phyloP scores from a whole-genome alignment of 2,113 vertebrate species.

The Xerus inauris region DNA sequence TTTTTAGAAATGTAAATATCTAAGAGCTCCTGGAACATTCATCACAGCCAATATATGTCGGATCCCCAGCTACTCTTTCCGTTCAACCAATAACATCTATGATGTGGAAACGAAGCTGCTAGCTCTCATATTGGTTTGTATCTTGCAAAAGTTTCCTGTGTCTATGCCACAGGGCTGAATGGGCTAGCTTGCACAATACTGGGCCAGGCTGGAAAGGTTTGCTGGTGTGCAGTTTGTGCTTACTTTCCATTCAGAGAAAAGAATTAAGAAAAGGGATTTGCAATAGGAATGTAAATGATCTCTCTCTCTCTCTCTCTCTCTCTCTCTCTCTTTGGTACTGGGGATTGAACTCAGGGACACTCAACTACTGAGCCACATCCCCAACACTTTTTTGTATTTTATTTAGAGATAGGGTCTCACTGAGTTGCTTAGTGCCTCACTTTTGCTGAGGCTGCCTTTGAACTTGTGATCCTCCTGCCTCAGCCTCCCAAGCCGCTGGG shows the following conservation, averaged over 20 bases:
- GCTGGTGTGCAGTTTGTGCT: background rate
- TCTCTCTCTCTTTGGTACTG: too few relatives aligned
- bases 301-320: too few relatives aligned
- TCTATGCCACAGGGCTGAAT: background rate
- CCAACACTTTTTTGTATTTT: too few relatives aligned
- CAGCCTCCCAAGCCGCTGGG: too few relatives aligned
- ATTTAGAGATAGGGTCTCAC: too few relatives aligned
- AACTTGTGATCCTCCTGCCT: too few relatives aligned
- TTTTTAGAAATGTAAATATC: background rate
- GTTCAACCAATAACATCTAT: background rate
- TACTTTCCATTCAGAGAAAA: background rate
- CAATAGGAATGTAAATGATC: background rate
- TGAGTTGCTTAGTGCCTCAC: too few relatives aligned
- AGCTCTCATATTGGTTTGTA: background rate
- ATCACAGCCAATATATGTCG: too few relatives aligned
- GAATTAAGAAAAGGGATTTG: background rate
- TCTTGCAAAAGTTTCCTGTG: background rate
- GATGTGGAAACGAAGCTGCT: background rate
- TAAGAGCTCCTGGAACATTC: background rate
- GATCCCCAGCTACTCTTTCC: fast-evolving
- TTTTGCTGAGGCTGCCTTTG: too few relatives aligned
- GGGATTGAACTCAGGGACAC: too few relatives aligned
- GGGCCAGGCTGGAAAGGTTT: background rate
- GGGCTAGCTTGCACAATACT: background rate
- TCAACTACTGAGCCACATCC: too few relatives aligned